Evolutionary conservation across 2,113 vertebrate genomes (phyloP).

Genomic region (Parotia lawesii): DNA sequence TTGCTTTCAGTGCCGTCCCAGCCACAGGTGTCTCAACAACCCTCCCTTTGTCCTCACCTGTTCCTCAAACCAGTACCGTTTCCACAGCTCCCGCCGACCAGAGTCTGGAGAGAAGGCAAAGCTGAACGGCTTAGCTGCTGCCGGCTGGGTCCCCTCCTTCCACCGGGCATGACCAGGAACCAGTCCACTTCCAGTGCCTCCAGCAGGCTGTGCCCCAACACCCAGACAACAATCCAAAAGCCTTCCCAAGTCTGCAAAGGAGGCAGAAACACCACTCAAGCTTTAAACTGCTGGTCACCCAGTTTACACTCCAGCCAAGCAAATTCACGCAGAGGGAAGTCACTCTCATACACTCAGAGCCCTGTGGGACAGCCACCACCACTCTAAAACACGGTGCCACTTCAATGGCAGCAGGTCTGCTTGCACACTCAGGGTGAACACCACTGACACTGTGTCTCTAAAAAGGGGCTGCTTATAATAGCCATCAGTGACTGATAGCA

Average conservation of each 20-base stretch:
- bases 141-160: slow-evolving; percentile 98
- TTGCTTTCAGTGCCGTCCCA: neutral
- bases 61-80: slow-evolving; percentile 92
- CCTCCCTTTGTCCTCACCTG: slow-evolving; percentile 75
- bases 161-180: slow-evolving; percentile 93
- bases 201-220: slow-evolving; percentile 63
- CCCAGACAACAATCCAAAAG: slow-evolving; percentile 44
- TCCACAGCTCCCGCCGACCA: slow-evolving; percentile 89
- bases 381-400: neutral
- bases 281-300: neutral
- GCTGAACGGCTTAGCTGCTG: slow-evolving; percentile 98
- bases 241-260: slow-evolving; percentile 69
- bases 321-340: neutral
- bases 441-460: neutral
- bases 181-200: slow-evolving; percentile 72
- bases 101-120: slow-evolving; percentile 95
- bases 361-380: neutral
- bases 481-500: neutral
- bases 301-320: neutral
- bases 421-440: neutral
- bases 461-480: neutral
- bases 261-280: neutral
- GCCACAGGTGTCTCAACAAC: neutral
- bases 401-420: neutral
- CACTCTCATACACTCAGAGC: neutral